Evolutionary conservation across 2,113 vertebrate species (phyloP), one percentile per base, ranked within the genome.

Genomic region (Chaenocephalus aceratus): DNA sequence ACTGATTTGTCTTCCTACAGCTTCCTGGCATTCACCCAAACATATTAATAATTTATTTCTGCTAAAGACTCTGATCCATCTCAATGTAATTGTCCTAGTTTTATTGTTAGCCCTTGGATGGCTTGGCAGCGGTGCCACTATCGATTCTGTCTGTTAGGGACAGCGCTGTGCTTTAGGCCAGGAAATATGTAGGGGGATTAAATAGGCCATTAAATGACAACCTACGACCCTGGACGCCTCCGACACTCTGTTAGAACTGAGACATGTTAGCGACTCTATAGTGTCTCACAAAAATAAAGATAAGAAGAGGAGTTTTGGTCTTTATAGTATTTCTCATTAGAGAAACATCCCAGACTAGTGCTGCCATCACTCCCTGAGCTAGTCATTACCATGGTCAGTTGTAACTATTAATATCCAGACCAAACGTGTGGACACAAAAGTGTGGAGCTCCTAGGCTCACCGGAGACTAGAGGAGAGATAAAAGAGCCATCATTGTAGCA

Each of bases 151-250:
- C 82, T 88, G 77, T 51, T 77, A 44, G 78, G 82, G 87, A 88
- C 87, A 72, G 79, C 8, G 53, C 71, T 53, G 69, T 14, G 82
- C 89, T 83, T 77, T 51, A 13, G 86, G 85, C 76, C 57, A 79
- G 73, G 84, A 92, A 86, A 93, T 90, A 90, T 93, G 87, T 75
- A 84, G 76, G 71, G 59, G 81, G 83, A 91, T 90, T 90, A 91
- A 90, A 84, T 49, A 87, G 88, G 83, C 76, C 78, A 77, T 88
- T 93, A 90, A 90, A 92, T 88, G 87, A 84, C 79, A 83, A 92
- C 87, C 87, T 93, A 80, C 84, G 83, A 92, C 91, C 90, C 61
- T 45, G 1, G 62, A 45, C 2, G 18, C 81, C 73, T 86, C 52
- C 57, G 54, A 82, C 84, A 77, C 80, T 77, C 69, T 80, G 82